A percentile compares a stretch with the other conserved stretches of the same genome.
Conservation (phyloP, 2,797 vertebrate genomes). For the Morelia viridis region DNA sequence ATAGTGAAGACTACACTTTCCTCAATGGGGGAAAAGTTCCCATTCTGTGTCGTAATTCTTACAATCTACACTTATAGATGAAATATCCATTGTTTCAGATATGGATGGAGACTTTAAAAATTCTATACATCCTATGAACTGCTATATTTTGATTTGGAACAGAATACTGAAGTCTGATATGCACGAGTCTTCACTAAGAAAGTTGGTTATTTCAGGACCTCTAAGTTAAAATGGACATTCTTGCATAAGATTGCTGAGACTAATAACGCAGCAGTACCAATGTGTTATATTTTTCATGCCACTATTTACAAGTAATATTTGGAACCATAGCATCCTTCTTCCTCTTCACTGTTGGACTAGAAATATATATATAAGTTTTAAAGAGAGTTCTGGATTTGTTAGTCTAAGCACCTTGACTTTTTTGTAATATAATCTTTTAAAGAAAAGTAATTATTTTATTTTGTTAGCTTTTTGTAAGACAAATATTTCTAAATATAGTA, state of each 20-base stretch:
- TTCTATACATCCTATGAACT: not conserved
- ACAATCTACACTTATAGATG: not conserved
- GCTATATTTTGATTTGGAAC: not conserved
- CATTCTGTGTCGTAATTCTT: not conserved
- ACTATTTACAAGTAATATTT: not conserved
- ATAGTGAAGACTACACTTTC: not conserved
- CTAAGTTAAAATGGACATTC: not conserved
- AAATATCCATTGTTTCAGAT: not conserved
- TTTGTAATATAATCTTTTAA: constrained; percentile 47
- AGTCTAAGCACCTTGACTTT: constrained; percentile 54
- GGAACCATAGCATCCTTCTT: not conserved
- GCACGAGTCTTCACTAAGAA: not conserved
- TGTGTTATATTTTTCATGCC: not conserved
- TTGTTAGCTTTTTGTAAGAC: constrained; percentile 31
- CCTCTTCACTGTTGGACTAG: not conserved
- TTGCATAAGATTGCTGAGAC: not conserved
- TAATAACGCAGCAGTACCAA: not conserved
- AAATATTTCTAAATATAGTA: constrained; percentile 1
- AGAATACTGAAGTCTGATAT: not conserved
- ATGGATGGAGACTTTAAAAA: not conserved
- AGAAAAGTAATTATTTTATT: constrained; percentile 16
- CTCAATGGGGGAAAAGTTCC: not conserved
- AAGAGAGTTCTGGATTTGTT: constrained; percentile 32
- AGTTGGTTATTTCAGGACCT: not conserved
- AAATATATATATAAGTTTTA: constrained; percentile 21